Base-by-base conservation (phyloP, 2,797 vertebrate genomes). In the Falco cherrug region DNA sequence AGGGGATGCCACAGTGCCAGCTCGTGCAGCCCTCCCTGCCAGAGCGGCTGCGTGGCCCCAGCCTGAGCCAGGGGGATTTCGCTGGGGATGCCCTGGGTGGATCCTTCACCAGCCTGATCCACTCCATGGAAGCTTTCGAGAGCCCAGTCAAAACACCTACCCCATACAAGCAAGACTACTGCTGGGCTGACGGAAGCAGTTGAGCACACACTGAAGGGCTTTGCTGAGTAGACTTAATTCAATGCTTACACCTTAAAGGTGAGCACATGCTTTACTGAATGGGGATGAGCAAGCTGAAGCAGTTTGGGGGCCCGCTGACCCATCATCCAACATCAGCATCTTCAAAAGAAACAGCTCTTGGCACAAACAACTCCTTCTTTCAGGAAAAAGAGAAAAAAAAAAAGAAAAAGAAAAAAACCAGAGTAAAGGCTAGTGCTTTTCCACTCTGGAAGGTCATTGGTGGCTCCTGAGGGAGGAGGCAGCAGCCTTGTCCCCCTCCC, bases 301-400 rank as follows among this genome's bases (percentile, higher is more conserved):
- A 63, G 59, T 87, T 16, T 75, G 61, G 86, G 70, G 77, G 67
- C 88, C 90, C 79, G 86, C 73, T 93, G 93, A 84, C 80, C 94
- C 86, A 80, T 93, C 92, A 94, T 35, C 90, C 86, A 92, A 65
- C 76, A 95, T 88, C 85, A 95, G 76, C 68, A 59, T 89, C 94
- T 87, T 95, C 70, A 65, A 93, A 95, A 88, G 85, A 87, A 89
- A 71, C 48, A 79, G 90, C 61, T 80, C 74, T 82, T 93, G 81
- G 86, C 84, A 87, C 91, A 94, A 96, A 96, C 80, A 92, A 56
- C 61, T 74, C 90, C n/a, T 85, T 76, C 84, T 91, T 96, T 89
- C 68, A 59, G n/a, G 41, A 25, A 57, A 77, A 65, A 50, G 4
- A 25, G 28, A 11, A 41, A 19, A 24, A 4, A 24, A 33, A 25